Conservation (phyloP, 2,113 vertebrate genomes). For the Ophthalmolycus amberensis region DNA sequence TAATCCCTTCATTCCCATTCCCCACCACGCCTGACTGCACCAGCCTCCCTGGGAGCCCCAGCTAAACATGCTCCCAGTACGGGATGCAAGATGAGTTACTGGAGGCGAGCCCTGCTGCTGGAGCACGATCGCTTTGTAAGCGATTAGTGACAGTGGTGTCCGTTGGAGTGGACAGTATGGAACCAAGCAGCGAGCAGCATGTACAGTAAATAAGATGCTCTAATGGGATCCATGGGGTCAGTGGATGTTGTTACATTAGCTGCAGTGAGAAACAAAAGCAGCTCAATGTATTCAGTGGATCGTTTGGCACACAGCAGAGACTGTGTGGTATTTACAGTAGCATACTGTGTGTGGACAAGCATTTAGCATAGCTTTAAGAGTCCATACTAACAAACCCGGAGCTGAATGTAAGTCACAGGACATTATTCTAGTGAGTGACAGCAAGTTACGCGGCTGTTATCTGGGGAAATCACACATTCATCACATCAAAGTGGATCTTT, state of each 20-base stretch:
- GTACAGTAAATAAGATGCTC: neutral
- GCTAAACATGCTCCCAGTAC: constrained; percentile 15
- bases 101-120: constrained; percentile 1
- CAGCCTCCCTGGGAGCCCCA: constrained; percentile 36
- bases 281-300: neutral
- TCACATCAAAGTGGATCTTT: neutral
- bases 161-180: neutral
- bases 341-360: neutral
- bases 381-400: neutral
- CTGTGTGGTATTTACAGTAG: neutral
- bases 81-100: constrained; percentile 6
- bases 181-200: constrained; percentile 21
- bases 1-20: constrained; percentile 76
- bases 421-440: neutral
- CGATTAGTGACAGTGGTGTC: constrained; percentile 12
- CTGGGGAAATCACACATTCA: neutral
- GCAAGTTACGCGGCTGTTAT: neutral
- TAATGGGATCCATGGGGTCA: constrained; percentile 1
- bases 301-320: neutral
- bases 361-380: neutral
- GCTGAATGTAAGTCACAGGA: neutral
- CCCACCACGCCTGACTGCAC: constrained; percentile 61
- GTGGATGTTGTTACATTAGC: neutral
- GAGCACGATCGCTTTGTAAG: constrained; percentile 10
- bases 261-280: neutral